Percentiles rank a stretch among this genome's conserved stretches.
phyloP scores from a whole-genome alignment of 2,797 vertebrate genomes.

The Syncerus caffer region DNA sequence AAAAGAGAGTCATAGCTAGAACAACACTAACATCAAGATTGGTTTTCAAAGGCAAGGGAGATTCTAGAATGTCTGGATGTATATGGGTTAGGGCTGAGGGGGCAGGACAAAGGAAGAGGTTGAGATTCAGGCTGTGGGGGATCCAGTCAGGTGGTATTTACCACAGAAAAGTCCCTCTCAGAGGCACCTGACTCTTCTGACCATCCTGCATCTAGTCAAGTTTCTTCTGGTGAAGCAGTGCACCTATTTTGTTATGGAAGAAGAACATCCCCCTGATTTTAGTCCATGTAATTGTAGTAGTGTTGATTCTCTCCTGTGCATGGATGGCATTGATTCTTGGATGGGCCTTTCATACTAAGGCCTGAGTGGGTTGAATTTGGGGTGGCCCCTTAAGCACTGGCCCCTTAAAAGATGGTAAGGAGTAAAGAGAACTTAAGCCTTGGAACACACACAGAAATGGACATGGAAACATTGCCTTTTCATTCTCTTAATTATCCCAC shows the following conservation, averaged over 20 bases:
- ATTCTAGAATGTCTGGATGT: background rate
- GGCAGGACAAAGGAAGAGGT: background rate
- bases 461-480: background rate
- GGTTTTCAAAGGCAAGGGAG: background rate
- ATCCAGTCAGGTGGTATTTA: background rate
- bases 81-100: background rate
- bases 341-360: background rate
- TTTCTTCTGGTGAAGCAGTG: background rate
- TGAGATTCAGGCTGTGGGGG: background rate
- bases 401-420: background rate
- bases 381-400: background rate
- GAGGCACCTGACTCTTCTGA: background rate
- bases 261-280: background rate
- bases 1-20: background rate
- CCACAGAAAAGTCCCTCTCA: background rate
- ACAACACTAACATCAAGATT: background rate
- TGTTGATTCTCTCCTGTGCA: background rate
- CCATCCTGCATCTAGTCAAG: background rate
- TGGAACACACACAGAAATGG: background rate
- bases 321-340: background rate
- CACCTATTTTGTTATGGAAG: background rate
- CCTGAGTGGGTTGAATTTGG: background rate
- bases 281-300: background rate
- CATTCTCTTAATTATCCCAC: slow-evolving; percentile 3
- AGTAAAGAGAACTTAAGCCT: background rate